These are phyloP conservation scores for Sprattus sprattus DNA, from an alignment of 2,113 vertebrate genomes.

Conservation along the genomic window DNA sequence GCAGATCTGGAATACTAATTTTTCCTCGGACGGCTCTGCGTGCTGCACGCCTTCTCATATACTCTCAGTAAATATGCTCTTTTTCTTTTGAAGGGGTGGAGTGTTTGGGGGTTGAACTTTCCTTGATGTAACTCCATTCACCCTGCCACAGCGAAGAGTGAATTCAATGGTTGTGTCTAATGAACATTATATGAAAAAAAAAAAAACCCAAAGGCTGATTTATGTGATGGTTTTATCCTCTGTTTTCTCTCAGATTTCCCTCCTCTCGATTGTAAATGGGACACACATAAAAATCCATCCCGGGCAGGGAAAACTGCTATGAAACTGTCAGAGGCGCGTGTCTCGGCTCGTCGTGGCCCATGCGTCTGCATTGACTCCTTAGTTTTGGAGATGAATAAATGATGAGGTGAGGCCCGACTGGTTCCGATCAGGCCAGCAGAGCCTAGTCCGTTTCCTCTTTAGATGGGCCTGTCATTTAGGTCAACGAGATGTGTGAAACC, in stretches of 20 bases:
- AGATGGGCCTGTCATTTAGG: slow-evolving; percentile 65
- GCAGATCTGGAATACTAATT: slow-evolving; percentile 82
- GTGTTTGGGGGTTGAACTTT: background rate
- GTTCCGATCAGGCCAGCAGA: slow-evolving; percentile 46
- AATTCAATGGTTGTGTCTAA: background rate
- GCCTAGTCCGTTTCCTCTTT: slow-evolving; percentile 58
- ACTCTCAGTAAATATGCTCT: slow-evolving; percentile 64
- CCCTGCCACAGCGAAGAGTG: background rate
- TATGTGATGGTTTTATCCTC: slow-evolving; percentile 11
- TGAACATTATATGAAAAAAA: background rate
- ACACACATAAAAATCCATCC: slow-evolving; percentile 36
- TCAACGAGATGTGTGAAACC: slow-evolving; percentile 65
- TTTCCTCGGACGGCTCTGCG: slow-evolving; percentile 62
- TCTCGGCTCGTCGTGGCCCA: background rate
- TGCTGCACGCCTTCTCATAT: slow-evolving; percentile 51
- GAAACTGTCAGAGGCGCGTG: background rate
- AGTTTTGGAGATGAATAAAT: slow-evolving; percentile 66
- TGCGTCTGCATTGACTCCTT: slow-evolving; percentile 56
- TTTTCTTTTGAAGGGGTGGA: slow-evolving; percentile 47
- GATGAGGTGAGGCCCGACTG: slow-evolving; percentile 53
- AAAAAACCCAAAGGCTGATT: background rate
- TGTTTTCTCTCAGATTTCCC: slow-evolving; percentile 19
- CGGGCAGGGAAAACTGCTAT: slow-evolving; percentile 37
- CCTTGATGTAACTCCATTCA: background rate
- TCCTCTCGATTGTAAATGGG: slow-evolving; percentile 35